phyloP scores from a whole-genome alignment of 1,140 invertebrate genomes.

The Bombus sylvicola region DNA sequence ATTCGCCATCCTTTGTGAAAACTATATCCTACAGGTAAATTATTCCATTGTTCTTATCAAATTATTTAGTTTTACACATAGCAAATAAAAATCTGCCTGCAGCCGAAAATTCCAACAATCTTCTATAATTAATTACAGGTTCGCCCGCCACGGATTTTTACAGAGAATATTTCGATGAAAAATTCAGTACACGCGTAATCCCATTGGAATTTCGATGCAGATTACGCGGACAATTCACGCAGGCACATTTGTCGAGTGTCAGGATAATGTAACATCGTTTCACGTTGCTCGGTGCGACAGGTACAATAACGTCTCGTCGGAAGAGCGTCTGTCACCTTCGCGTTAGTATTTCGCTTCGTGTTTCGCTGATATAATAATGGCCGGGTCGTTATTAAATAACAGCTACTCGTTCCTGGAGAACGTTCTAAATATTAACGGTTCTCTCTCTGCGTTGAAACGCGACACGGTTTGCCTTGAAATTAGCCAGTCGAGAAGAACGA shows the following conservation, averaged over 20 bases:
- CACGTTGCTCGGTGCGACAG: neutral
- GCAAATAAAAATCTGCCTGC: neutral
- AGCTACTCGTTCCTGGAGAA: neutral
- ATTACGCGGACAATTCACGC: neutral
- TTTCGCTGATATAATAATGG: slow-evolving; percentile 14
- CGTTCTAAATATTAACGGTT: neutral
- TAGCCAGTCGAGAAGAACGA: neutral
- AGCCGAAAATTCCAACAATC: neutral
- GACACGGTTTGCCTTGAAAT: neutral
- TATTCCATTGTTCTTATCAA: neutral
- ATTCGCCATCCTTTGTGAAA: no score
- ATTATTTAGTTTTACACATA: neutral
- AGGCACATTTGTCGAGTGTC: neutral
- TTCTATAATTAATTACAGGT: neutral
- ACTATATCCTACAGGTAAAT: no score
- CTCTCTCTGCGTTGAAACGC: neutral
- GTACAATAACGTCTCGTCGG: slow-evolving; percentile 16
- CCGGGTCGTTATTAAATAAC: slow-evolving; percentile 1
- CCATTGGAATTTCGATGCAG: neutral
- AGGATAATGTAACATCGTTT: slow-evolving; percentile 21
- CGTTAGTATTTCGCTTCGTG: neutral
- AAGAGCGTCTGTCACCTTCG: neutral
- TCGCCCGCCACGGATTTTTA: neutral
- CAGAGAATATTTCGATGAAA: neutral
- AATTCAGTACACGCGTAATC: neutral